phyloP scores from a whole-genome alignment of 2,113 vertebrate species.

The Cepphus grylle region DNA sequence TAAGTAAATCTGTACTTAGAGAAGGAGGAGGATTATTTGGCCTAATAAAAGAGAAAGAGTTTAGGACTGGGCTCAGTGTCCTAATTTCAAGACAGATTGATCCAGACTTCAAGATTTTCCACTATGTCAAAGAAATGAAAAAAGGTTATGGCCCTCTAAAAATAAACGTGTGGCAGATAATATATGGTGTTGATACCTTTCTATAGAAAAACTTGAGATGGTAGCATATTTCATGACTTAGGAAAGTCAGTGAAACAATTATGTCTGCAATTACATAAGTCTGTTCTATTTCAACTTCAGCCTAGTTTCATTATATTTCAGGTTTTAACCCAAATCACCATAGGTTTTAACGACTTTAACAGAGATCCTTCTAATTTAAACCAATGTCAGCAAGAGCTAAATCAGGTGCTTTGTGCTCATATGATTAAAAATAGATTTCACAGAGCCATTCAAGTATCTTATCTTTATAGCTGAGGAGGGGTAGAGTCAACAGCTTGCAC shows the following conservation, averaged over 20 bases:
- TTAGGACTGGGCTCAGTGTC: neutral
- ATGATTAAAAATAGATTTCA: slow-evolving; percentile 31
- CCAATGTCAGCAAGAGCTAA: slow-evolving; percentile 40
- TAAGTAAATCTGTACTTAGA: slow-evolving; percentile 1
- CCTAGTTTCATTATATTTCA: slow-evolving; percentile 18
- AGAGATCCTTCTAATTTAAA: slow-evolving; percentile 29
- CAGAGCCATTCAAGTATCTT: neutral
- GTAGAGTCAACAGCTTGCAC: neutral
- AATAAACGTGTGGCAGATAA: neutral
- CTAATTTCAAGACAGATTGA: slow-evolving; percentile 15
- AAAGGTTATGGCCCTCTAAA: slow-evolving; percentile 2
- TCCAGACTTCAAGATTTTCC: neutral
- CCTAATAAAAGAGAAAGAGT: slow-evolving; percentile 2
- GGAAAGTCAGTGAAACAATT: slow-evolving; percentile 8
- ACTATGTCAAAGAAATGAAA: slow-evolving; percentile 13
- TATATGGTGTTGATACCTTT: neutral
- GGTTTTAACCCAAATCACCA: neutral
- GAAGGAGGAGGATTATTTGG: slow-evolving; percentile 5
- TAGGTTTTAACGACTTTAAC: slow-evolving; percentile 42
- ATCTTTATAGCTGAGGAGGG: neutral
- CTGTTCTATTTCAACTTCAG: slow-evolving; percentile 31
- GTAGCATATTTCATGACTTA: neutral
- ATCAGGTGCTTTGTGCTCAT: slow-evolving; percentile 1
- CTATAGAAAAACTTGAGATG: neutral
- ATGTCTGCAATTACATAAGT: slow-evolving; percentile 8